Conservation (phyloP, 2,888 invertebrate species). For the Drosophila prostipennis region DNA sequence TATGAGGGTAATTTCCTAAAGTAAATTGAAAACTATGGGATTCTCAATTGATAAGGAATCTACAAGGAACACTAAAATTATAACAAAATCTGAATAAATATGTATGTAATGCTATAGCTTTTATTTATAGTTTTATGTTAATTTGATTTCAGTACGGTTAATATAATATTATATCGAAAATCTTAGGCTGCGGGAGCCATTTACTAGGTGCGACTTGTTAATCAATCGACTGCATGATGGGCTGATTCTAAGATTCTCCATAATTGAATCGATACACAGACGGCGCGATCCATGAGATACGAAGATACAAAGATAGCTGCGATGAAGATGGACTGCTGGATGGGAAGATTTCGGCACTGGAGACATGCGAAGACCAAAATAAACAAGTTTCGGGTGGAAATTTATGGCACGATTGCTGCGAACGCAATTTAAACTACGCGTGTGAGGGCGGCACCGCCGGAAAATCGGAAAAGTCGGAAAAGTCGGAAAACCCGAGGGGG, state of each 20-base stretch:
- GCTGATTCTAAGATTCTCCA: constrained; percentile 53
- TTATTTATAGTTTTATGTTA: too few species aligned
- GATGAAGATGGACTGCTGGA: constrained; percentile 18
- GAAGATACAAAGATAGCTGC: constrained; percentile 13
- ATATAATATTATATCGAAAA: too few species aligned
- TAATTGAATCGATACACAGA: constrained; percentile 70
- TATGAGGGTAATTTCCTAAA: too few species aligned
- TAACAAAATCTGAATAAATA: too few species aligned
- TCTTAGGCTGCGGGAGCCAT: constrained; percentile 55
- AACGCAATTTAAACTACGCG: constrained; percentile 77
- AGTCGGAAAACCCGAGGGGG: constrained; percentile 10
- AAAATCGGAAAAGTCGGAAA: constrained; percentile 25
- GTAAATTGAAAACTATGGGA: too few species aligned
- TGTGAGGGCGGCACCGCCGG: constrained; percentile 60
- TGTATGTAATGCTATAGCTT: too few species aligned
- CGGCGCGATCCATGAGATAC: constrained; percentile 9
- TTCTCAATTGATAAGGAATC: too few species aligned
- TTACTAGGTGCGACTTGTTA: constrained; percentile 53
- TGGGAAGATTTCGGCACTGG: constrained; percentile 26
- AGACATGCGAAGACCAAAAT: constrained; percentile 48
- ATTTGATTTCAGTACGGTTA: too few species aligned
- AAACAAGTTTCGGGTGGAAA: constrained; percentile 58
- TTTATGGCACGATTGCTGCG: constrained; percentile 64
- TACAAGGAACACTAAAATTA: too few species aligned
- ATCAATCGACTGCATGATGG: constrained; percentile 71